Conservation (phyloP, 2,888 invertebrate genomes). For the Ephialtes manifestator region DNA sequence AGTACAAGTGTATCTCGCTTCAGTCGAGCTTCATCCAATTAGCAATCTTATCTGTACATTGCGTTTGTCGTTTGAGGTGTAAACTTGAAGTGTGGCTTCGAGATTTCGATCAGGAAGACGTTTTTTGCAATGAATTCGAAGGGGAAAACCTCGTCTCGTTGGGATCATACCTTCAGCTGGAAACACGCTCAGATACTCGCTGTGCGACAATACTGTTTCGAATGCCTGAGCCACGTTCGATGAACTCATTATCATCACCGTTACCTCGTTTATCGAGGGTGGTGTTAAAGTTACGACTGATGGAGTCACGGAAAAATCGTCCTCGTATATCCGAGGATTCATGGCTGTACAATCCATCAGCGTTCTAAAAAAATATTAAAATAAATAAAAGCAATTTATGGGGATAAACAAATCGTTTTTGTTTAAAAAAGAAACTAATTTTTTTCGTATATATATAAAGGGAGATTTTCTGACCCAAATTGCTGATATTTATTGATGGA, state of each 20-base stretch:
- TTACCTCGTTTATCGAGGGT: slow-evolving; percentile 75
- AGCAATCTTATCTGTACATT: slow-evolving; percentile 71
- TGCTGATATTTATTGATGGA: background rate
- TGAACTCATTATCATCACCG: slow-evolving; percentile 75
- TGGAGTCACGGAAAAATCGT: slow-evolving; percentile 75
- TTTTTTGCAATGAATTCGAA: slow-evolving; percentile 78
- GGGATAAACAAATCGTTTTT: background rate
- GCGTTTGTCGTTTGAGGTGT: slow-evolving; percentile 78
- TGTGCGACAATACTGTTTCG: slow-evolving; percentile 76
- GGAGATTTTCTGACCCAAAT: background rate
- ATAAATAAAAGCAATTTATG: no score
- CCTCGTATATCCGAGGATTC: slow-evolving; percentile 50
- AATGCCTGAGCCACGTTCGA: slow-evolving; percentile 77
- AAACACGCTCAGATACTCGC: slow-evolving; percentile 74
- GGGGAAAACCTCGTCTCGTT: slow-evolving; percentile 74
- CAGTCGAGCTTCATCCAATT: slow-evolving; percentile 25
- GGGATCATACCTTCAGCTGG: slow-evolving; percentile 80
- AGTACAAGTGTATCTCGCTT: background rate
- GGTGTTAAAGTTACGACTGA: slow-evolving; percentile 72
- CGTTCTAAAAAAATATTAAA: slow-evolving; percentile 48
- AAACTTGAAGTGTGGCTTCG: slow-evolving; percentile 76
- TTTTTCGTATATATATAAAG: background rate
- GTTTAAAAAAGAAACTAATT: background rate
- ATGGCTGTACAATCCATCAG: slow-evolving; percentile 60
- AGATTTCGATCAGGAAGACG: slow-evolving; percentile 71